Evolutionary conservation across 2,888 invertebrate species (phyloP), one percentile per base, ranked within the genome.

Genomic region (Acanthosepion pharaonis): DNA sequence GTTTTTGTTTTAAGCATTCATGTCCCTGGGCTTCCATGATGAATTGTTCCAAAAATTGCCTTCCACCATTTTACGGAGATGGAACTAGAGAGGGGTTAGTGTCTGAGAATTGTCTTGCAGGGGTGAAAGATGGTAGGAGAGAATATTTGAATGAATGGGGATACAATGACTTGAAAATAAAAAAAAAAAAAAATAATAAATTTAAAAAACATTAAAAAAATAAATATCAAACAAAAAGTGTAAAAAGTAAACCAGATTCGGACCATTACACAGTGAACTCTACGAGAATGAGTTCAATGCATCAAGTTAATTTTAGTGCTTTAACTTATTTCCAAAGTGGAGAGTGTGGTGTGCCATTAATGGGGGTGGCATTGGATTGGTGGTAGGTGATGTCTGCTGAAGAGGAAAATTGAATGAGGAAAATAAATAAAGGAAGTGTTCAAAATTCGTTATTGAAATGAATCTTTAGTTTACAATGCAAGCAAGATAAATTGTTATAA

Each of bases 211-310:
- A 42, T 42, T 42, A 2, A 42, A 42, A 33, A 42, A 42, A 42
- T n/a, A n/a, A 78, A 78, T 78, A 78, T 33, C n/a, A 78, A 78
- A 15, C 78, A n/a, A 11, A 15, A 15, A n/a, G n/a, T n/a, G 78
- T 11, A n/a, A 15, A 33, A 33, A 33, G 78, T 33, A 33, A 78
- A 78, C n/a, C n/a, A 33, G 78, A 78, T 78, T n/a, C n/a, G 11
- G 78, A 33, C 78, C 78, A 78, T 78, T 78, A 78, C n/a, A 78
- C 78, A 78, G n/a, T 78, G 78, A 78, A 78, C 78, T 78, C 78
- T 78, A 78, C 15, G 11, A 33, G 78, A 78, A 78, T 78, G 78
- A 33, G 78, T 78, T 78, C 78, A 78, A 78, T 78, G 78, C 78
- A 78, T 78, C 78, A 33, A 78, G 78, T 78, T 78, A 78, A 78